These are phyloP conservation scores for Dryadula phaetusa DNA, from an alignment of 2,888 invertebrate species.

Conservation along the genomic window DNA sequence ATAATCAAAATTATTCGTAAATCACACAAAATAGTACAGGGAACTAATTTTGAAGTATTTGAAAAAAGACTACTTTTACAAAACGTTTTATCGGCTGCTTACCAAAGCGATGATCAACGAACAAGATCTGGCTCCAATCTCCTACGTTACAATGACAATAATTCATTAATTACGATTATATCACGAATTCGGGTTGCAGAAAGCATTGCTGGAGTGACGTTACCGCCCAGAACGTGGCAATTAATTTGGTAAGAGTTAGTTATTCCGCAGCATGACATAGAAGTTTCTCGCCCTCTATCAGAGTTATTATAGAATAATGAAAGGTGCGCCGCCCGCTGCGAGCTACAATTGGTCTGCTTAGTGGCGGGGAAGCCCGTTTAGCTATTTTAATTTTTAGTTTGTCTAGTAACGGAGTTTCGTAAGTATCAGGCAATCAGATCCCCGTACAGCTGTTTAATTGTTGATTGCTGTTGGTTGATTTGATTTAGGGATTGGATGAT, in stretches of 20 bases:
- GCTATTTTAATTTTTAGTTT: constrained; percentile 84
- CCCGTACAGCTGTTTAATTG: constrained; percentile 42
- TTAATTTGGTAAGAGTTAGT: constrained; percentile 78
- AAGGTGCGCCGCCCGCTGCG: constrained; percentile 81
- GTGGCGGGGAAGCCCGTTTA: constrained; percentile 76
- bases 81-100: background rate
- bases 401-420: constrained; percentile 81
- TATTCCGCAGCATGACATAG: constrained; percentile 76
- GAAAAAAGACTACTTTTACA: background rate
- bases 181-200: constrained; percentile 50
- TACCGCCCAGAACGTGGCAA: constrained; percentile 78
- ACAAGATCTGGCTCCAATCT: constrained; percentile 12
- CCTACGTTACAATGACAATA: constrained; percentile 46
- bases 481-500: constrained; percentile 37
- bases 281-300: constrained; percentile 73
- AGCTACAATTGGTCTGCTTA: constrained; percentile 82
- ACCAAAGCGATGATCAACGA: constrained; percentile 14
- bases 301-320: constrained; percentile 84
- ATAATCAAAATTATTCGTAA: background rate
- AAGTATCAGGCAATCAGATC: constrained; percentile 64
- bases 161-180: constrained; percentile 56
- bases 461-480: constrained; percentile 42
- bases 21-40: background rate
- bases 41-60: background rate
- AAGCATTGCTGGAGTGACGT: constrained; percentile 69